Percentiles rank a stretch among this genome's conserved stretches.
These are phyloP conservation scores for Oligia latruncula DNA, from an alignment of 2,888 invertebrate genomes.

Conservation along the genomic window DNA sequence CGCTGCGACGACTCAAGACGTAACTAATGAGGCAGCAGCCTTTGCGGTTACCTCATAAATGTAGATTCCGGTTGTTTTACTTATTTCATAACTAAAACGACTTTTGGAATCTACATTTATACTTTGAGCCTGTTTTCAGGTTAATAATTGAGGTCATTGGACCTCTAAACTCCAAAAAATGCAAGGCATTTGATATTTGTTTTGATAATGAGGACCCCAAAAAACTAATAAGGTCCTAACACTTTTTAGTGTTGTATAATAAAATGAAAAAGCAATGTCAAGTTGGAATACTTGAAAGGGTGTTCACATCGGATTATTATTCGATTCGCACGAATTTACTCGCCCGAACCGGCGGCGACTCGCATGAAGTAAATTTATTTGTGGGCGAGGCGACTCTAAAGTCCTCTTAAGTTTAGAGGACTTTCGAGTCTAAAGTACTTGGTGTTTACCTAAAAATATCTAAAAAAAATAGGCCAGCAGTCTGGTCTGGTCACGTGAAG, in stretches of 20 bases:
- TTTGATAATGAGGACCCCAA: neutral
- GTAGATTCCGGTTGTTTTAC: neutral
- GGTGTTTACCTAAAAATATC: too few species aligned
- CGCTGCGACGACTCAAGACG: too few species aligned
- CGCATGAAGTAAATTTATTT: too few species aligned
- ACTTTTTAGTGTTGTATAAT: slow-evolving; percentile 3
- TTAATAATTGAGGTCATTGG: neutral
- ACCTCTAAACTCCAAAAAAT: slow-evolving; percentile 12
- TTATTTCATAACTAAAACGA: neutral
- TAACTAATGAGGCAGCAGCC: too few species aligned
- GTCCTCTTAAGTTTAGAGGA: too few species aligned
- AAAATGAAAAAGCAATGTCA: neutral
- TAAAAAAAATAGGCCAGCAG: too few species aligned
- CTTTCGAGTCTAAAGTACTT: too few species aligned
- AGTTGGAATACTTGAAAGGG: neutral
- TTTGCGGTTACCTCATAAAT: too few species aligned
- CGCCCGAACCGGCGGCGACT: too few species aligned
- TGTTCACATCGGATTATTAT: neutral
- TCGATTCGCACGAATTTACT: too few species aligned
- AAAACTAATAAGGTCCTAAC: neutral
- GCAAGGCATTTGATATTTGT: neutral
- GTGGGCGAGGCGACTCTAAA: too few species aligned
- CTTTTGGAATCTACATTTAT: neutral
- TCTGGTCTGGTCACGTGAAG: too few species aligned
- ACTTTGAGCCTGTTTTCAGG: neutral